A percentile compares a stretch with the other conserved stretches of the same genome.
phyloP scores from a whole-genome alignment of 2,888 invertebrate species.

The Carpatolechia fugitivella region DNA sequence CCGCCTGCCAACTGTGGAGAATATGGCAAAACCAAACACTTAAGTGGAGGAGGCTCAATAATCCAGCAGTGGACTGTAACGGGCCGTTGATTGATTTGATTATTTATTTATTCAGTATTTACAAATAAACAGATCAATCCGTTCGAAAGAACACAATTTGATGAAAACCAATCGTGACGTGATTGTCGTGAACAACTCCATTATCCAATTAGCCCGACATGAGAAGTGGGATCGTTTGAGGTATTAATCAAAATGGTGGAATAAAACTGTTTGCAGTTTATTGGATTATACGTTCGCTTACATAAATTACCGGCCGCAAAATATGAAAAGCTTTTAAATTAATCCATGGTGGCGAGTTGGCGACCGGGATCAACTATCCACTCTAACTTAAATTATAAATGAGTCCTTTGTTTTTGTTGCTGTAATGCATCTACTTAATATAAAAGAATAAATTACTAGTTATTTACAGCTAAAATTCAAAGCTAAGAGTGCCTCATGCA shows the following conservation, averaged over 20 bases:
- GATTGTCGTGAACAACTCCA: not conserved
- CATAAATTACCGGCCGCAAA: not conserved
- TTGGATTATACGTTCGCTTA: not conserved
- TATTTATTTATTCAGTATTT: too few species aligned
- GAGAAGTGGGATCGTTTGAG: not conserved
- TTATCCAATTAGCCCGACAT: conserved; percentile 1
- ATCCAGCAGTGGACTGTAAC: too few species aligned
- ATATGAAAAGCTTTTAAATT: not conserved
- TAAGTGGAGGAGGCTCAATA: too few species aligned
- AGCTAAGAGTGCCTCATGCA: too few species aligned
- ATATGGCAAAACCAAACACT: too few species aligned
- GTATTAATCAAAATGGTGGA: not conserved
- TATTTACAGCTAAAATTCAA: too few species aligned
- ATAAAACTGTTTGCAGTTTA: not conserved
- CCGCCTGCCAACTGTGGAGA: too few species aligned
- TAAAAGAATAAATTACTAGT: too few species aligned
- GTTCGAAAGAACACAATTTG: not conserved
- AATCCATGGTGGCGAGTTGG: not conserved
- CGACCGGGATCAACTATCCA: not conserved
- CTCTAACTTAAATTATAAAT: not conserved
- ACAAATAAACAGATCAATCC: not conserved
- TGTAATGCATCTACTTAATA: too few species aligned
- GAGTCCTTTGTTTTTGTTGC: too few species aligned
- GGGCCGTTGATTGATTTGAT: too few species aligned
- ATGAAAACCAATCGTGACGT: not conserved